Base-by-base conservation (phyloP, 2,888 invertebrate species). In the Platypus cylindrus region DNA sequence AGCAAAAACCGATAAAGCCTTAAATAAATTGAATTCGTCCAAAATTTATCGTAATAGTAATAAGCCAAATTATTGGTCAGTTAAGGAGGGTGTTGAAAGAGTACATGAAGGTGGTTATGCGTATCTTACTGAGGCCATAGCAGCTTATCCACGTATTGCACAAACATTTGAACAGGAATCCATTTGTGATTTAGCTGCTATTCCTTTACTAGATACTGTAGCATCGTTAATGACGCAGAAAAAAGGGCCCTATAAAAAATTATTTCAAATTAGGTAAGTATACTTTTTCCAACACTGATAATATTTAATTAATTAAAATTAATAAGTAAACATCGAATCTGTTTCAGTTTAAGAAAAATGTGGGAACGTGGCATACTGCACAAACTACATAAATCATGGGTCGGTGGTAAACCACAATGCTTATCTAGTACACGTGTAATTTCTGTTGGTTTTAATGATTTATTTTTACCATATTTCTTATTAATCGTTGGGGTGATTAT, bases 41-140 rank as follows among this genome's bases (percentile, higher is more conserved):
- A n/a, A n/a, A n/a, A n/a, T n/a, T n/a, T n/a, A n/a, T n/a, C n/a
- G n/a, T n/a, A n/a, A n/a, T n/a, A n/a, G n/a, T n/a, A n/a, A n/a
- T n/a, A n/a, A 15, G 9, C 45, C 41, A 3, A 49, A 45, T 24
- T 45, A 50, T 39, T 30, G 43, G 23, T 22, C 40, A 0, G 44
- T 44, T 3, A 43, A 43, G 13, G 55, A 55, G 18, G 68, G 67
- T 3, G 52, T 68, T 5, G 56, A 56, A 0, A 58, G 51, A 45
- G 50, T 69, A 0, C 62, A 61, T 43, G 40, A 46, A 2, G 67
- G 66, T 58, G 67, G 65, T 1, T 70, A 60, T 41, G 71, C 70
- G 0, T 71, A 64, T 40, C 69, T 70, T 36, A 62, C 64, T 0
- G 67, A 70, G 45, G 52, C 59, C 0, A 55, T 61, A 15, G 62